Conservation (phyloP, 2,888 invertebrate genomes). For the Baccha elongata region DNA sequence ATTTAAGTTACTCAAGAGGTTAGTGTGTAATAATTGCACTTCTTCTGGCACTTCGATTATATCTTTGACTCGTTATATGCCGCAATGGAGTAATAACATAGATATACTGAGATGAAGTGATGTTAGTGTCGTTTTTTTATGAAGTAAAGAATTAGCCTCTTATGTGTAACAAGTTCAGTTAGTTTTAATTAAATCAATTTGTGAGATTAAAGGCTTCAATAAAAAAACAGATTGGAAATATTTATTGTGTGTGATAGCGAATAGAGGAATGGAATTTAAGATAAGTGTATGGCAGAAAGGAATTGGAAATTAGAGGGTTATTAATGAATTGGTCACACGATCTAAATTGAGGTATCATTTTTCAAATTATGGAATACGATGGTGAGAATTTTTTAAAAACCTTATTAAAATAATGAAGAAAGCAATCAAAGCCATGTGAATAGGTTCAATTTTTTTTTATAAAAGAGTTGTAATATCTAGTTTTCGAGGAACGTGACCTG, state of each 20-base stretch:
- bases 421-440: no score
- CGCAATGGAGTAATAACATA: constrained; percentile 8
- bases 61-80: constrained; percentile 15
- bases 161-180: constrained; percentile 27
- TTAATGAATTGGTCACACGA: not conserved
- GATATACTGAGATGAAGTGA: not conserved
- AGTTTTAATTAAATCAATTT: constrained; percentile 53
- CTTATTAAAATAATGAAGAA: no score
- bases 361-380: no score
- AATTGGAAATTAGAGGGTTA: not conserved
- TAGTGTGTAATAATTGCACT: constrained; percentile 62
- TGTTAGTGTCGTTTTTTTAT: not conserved
- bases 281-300: not conserved
- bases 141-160: constrained; percentile 31
- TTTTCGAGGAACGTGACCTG: no score
- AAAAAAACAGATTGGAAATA: not conserved
- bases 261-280: not conserved
- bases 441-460: no score
- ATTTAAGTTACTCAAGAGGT: constrained; percentile 41
- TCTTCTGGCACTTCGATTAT: constrained; percentile 38
- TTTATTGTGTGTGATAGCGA: not conserved
- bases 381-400: no score
- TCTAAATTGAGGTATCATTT: not conserved
- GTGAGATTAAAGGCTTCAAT: constrained; percentile 27
- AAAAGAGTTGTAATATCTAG: no score